Evolutionary conservation across 2,797 vertebrate species (phyloP).

Genomic region (Catostomus latipinnis): DNA sequence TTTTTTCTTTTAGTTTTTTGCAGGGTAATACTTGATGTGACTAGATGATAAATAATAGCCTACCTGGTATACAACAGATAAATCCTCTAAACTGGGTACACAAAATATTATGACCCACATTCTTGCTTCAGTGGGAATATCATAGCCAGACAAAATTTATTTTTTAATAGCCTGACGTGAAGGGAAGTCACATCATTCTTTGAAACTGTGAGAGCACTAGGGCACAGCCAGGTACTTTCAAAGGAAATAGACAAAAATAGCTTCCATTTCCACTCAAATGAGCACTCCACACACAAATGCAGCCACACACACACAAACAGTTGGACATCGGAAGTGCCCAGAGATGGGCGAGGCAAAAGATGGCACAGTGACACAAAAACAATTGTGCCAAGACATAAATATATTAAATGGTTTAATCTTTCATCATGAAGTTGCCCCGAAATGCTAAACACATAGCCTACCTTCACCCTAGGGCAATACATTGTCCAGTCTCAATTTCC

Average conservation of each 20-base stretch:
- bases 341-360: background rate
- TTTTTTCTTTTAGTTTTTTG: no score
- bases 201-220: conserved; percentile 60
- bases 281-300: conserved; percentile 29
- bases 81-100: background rate
- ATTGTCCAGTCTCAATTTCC: background rate
- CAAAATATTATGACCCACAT: conserved; percentile 29
- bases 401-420: background rate
- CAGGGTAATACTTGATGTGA: no score
- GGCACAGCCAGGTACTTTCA: conserved; percentile 50
- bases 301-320: conserved; percentile 21
- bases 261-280: conserved; percentile 49
- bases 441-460: background rate
- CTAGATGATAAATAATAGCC: no score
- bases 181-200: conserved; percentile 63
- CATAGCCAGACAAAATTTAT: conserved; percentile 49
- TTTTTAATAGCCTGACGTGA: conserved; percentile 24
- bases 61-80: no score
- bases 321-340: conserved; percentile 9
- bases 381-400: background rate
- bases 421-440: background rate
- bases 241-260: conserved; percentile 51
- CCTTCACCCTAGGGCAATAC: background rate
- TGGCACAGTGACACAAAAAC: conserved; percentile 6
- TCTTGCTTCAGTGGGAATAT: conserved; percentile 52